Percentiles rank a stretch among this genome's conserved stretches.
Conservation (phyloP, 2,888 invertebrate genomes). For the Noctua fimbriata region DNA sequence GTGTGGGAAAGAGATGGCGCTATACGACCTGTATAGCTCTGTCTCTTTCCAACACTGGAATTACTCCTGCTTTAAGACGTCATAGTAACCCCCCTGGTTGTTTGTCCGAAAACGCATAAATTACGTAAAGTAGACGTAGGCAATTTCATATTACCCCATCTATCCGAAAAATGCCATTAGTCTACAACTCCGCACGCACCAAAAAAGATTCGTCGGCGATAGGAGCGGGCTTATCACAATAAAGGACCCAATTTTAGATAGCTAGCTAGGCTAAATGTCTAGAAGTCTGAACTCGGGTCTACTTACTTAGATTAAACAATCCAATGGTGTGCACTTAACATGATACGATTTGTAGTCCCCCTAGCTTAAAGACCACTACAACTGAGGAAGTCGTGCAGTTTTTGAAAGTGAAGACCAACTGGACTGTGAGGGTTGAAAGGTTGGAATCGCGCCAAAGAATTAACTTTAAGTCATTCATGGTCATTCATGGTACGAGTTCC, state of each 20-base stretch:
- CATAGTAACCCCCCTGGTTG: no score
- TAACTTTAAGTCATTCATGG: no score
- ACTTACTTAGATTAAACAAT: not conserved
- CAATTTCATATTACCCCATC: not conserved
- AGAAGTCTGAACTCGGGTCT: not conserved
- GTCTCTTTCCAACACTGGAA: no score
- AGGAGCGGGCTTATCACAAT: constrained; percentile 7
- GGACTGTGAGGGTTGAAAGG: no score
- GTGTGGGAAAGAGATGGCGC: no score
- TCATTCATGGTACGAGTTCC: no score
- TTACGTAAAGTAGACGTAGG: not conserved
- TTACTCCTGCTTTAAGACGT: no score
- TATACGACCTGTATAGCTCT: no score
- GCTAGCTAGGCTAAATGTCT: not conserved
- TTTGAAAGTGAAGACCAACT: no score
- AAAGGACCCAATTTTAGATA: constrained; percentile 12
- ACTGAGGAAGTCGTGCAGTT: no score
- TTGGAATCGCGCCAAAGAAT: no score
- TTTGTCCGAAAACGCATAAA: not conserved
- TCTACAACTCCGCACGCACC: not conserved
- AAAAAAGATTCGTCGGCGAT: not conserved
- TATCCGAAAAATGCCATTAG: not conserved
- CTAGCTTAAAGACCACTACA: no score
- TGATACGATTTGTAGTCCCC: not conserved
- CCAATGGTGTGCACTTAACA: not conserved